Conservation (phyloP, 1,140 invertebrate genomes). For the Eufriesea mexicana region DNA sequence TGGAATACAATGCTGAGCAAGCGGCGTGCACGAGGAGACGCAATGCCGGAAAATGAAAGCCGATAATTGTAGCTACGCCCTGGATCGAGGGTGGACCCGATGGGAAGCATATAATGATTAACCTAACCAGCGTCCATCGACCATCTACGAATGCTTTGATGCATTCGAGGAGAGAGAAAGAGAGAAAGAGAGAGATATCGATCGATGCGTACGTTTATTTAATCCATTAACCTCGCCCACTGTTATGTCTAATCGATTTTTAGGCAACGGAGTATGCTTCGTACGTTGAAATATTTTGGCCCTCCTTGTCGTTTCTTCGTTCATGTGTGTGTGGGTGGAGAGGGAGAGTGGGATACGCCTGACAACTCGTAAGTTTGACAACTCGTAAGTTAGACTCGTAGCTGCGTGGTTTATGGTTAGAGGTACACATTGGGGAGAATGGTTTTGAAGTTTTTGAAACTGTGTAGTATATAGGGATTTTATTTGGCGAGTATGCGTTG, state of each 20-base stretch:
- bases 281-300: too few species aligned
- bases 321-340: too few species aligned
- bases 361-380: too few species aligned
- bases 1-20: conserved; percentile 28
- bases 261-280: too few species aligned
- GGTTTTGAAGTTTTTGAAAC: too few species aligned
- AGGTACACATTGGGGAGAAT: too few species aligned
- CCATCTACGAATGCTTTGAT: neutral
- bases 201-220: neutral
- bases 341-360: too few species aligned
- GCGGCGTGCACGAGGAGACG: conserved; percentile 20
- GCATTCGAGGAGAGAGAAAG: neutral
- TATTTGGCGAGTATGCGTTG: too few species aligned
- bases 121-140: neutral
- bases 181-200: neutral
- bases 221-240: neutral
- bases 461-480: too few species aligned
- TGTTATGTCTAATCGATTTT: conserved; percentile 18
- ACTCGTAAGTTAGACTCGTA: too few species aligned
- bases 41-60: conserved; percentile 41
- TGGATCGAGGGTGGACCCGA: conserved; percentile 26
- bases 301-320: too few species aligned
- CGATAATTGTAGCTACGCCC: conserved; percentile 42
- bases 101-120: conserved; percentile 43
- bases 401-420: too few species aligned